A percentile compares a stretch with the other conserved stretches of the same genome.
phyloP scores from a whole-genome alignment of 2,888 invertebrate genomes.

The Polymixis lichenea region DNA sequence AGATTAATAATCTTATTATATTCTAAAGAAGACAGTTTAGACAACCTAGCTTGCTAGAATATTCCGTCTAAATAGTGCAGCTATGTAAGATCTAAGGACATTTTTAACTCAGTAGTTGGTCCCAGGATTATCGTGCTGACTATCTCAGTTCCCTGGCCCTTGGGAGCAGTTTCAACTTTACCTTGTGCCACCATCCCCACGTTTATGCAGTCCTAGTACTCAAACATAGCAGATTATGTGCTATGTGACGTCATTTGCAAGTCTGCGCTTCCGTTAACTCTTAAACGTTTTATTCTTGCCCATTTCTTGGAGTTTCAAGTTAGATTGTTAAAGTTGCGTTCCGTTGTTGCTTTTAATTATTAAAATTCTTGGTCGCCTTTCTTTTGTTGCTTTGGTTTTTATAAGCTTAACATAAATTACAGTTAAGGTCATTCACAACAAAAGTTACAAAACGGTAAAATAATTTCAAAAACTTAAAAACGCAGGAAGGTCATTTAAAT shows the following conservation, averaged over 20 bases:
- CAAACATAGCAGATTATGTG: constrained; percentile 6
- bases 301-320: constrained; percentile 21
- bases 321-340: constrained; percentile 20
- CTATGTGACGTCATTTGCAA: constrained; percentile 23
- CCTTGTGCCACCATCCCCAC: neutral
- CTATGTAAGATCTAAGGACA: constrained; percentile 11
- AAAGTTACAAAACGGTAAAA: neutral
- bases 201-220: constrained; percentile 26
- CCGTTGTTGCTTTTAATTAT: constrained; percentile 10
- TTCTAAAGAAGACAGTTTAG: neutral
- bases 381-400: neutral
- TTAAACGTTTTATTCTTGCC: constrained; percentile 34
- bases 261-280: constrained; percentile 11
- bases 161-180: constrained; percentile 35
- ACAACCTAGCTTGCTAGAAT: neutral
- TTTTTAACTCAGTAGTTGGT: constrained; percentile 36
- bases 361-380: neutral
- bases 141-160: constrained; percentile 17
- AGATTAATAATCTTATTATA: neutral
- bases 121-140: constrained; percentile 37
- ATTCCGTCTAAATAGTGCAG: neutral
- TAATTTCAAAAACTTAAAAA: neutral
- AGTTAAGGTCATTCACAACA: neutral
- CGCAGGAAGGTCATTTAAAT: neutral
- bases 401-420: neutral